Percentiles rank a stretch among this genome's conserved stretches.
These are phyloP conservation scores for Terebella lapidaria DNA, from an alignment of 2,888 invertebrate genomes.

Conservation along the genomic window DNA sequence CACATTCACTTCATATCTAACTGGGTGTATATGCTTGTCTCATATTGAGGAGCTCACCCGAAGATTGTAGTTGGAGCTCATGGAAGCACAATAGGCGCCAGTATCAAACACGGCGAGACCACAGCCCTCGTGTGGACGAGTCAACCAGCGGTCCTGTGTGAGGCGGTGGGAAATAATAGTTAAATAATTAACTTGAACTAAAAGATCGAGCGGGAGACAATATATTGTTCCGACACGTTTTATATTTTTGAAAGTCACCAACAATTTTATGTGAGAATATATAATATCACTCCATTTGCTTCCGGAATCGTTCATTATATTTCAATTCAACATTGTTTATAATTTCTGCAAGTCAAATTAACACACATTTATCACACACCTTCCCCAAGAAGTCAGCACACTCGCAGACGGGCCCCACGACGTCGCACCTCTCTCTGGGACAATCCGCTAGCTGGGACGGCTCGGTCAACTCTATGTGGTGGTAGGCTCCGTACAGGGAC, in stretches of 20 bases:
- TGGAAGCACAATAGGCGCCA: slow-evolving; percentile 47
- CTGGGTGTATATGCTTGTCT: background rate
- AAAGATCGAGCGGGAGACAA: no score
- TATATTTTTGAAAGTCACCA: no score
- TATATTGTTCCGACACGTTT: no score
- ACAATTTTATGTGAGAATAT: no score
- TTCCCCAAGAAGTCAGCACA: slow-evolving; percentile 52
- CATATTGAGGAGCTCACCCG: slow-evolving; percentile 29
- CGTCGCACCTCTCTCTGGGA: slow-evolving; percentile 30
- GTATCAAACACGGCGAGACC: slow-evolving; percentile 40
- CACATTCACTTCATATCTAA: no score
- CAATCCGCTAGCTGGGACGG: slow-evolving; percentile 7
- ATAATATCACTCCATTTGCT: no score
- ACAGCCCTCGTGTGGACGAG: slow-evolving; percentile 33
- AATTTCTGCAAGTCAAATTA: no score
- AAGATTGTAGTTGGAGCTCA: slow-evolving; percentile 53
- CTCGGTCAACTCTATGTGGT: slow-evolving; percentile 46
- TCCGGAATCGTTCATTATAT: no score
- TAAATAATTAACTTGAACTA: no score
- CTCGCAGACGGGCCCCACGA: slow-evolving; percentile 55
- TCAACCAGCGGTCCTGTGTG: slow-evolving; percentile 35
- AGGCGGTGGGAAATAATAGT: no score
- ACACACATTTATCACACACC: no score
- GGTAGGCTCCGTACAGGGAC: slow-evolving; percentile 51
- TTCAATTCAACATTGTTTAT: no score